phyloP scores from a whole-genome alignment of 2,797 vertebrate genomes.

The Pangasius djambal region DNA sequence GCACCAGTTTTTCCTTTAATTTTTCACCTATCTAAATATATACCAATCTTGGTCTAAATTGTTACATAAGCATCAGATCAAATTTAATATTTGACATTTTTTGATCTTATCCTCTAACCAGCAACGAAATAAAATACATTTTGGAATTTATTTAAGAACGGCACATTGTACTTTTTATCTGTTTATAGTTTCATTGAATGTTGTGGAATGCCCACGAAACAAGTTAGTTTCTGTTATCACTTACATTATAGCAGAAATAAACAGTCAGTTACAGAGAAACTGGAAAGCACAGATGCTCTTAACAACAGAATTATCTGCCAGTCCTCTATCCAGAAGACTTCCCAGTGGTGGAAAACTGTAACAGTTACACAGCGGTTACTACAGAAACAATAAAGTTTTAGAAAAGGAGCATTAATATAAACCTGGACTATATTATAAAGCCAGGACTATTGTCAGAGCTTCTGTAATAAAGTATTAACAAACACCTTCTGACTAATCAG shows the following conservation, averaged over 20 bases:
- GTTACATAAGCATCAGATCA: not conserved
- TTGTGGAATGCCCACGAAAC: not conserved
- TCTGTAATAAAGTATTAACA: not conserved
- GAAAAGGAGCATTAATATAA: not conserved
- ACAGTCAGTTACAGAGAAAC: not conserved
- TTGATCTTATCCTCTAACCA: too few species aligned
- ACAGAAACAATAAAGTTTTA: not conserved
- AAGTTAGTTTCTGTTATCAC: not conserved
- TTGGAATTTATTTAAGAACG: not conserved
- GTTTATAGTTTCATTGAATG: not conserved
- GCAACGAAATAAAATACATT: not conserved
- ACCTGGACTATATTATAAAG: too few species aligned
- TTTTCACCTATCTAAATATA: not conserved
- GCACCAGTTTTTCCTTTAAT: not conserved
- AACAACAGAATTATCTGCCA: not conserved
- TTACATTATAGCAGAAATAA: not conserved
- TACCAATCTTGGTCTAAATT: too few species aligned
- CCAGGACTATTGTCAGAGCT: not conserved
- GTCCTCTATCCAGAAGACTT: not conserved
- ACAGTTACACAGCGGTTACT: not conserved
- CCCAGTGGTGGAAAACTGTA: not conserved
- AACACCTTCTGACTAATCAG: not conserved
- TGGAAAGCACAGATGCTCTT: not conserved
- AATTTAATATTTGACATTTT: not conserved
- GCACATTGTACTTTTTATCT: not conserved